Evolutionary conservation across 2,797 vertebrate genomes (phyloP).

Genomic region (Numenius phaeopus): DNA sequence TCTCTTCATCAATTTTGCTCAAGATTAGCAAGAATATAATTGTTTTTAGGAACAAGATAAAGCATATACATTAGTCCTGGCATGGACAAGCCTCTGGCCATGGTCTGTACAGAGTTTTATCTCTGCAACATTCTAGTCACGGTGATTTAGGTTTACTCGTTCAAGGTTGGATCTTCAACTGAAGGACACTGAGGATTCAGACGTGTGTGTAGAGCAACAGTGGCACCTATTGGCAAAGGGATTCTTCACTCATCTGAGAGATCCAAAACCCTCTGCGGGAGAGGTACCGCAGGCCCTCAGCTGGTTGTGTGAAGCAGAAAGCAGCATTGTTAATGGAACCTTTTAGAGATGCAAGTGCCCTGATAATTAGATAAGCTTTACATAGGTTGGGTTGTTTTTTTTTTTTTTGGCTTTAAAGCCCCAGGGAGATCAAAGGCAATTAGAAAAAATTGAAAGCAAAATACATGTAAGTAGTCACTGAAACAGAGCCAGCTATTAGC

Average conservation of each 20-base stretch:
- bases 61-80: not conserved
- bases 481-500: not conserved
- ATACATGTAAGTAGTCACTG: not conserved
- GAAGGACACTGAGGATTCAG: not conserved
- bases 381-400: too few species aligned
- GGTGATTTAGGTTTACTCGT: not conserved
- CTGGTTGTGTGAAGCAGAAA: not conserved
- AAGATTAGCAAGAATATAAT: not conserved
- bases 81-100: not conserved
- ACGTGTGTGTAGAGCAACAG: not conserved
- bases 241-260: not conserved
- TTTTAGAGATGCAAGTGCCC: not conserved
- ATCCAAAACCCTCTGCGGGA: not conserved
- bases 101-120: not conserved
- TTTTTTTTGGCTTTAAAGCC: not conserved
- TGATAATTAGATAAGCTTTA: not conserved
- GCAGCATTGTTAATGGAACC: not conserved
- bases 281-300: not conserved
- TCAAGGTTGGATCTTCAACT: not conserved
- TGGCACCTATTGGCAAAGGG: conserved; percentile 46
- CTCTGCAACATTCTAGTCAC: not conserved
- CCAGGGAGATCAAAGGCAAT: not conserved
- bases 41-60: not conserved
- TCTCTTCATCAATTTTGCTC: not conserved
- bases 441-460: not conserved